Base-by-base conservation (phyloP, 2,888 invertebrate species). In the Acrocyrtus sp. region DNA sequence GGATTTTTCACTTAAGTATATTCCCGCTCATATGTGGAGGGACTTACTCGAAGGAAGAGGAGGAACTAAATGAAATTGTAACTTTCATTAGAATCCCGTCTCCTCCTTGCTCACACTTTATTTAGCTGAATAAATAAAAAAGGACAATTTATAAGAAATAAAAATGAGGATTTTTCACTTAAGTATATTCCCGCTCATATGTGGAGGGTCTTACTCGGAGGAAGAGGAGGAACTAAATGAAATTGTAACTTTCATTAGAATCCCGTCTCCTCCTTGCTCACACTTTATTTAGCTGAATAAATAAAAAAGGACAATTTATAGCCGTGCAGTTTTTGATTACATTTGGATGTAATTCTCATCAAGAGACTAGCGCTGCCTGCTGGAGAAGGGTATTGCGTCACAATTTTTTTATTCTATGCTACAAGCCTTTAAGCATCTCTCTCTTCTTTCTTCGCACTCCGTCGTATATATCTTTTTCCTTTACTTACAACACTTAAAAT, bases 281-380 rank as follows among this genome's bases (percentile, higher is more conserved):
- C n/a, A n/a, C n/a, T n/a, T n/a, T n/a, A n/a, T n/a, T n/a, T n/a
- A n/a, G n/a, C n/a, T n/a, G n/a, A n/a, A n/a, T 58, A 73, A 66
- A 68, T 58, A 69, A 19, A 66, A 75, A 58, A 75, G 57, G 61
- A 58, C 53, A 74, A 79, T 79, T 79, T 79, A 79, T 79, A 72
- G 70, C 69, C 72, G 75, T 75, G n/a, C n/a, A 76, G 74, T 77
- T 60, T 76, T 68, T 76, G 77, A 79, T 77, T 79, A 77, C 77
- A n/a, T 76, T 77, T 77, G 78, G 77, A 79, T 79, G 58, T 74
- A 76, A 79, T 79, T 79, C 76, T 60, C 68, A 76, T 72, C 45
- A 57, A 58, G 61, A 74, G n/a, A n/a, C n/a, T n/a, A n/a, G n/a
- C n/a, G n/a, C n/a, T n/a, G n/a, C n/a, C n/a, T n/a, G n/a, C n/a